Base-by-base conservation (phyloP, 2,888 invertebrate species). In the Leptinotarsa juncta region DNA sequence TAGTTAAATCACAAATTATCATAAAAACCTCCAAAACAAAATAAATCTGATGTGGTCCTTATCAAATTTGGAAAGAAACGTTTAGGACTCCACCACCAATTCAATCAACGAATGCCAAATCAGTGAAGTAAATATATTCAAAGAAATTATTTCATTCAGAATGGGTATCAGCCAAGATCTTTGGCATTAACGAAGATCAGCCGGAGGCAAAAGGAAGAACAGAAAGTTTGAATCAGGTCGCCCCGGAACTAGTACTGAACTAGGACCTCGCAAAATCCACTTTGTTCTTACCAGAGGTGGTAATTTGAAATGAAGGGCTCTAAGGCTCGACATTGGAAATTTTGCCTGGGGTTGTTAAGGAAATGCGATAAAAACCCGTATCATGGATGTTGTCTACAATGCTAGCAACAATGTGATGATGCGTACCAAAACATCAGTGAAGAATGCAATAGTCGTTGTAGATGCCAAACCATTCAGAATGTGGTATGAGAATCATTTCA, bases 141-240 rank as follows among this genome's bases (percentile, higher is more conserved):
- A 32, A 32, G 5, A 5, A 32, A 32, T 90, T 91, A 69, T 91
- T 23, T 78, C 77, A 90, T 89, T 88, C 87, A 91, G 91, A 89
- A 93, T 93, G 93, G 99, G 99, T 97, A 99, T 99, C 89, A 98
- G 98, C 88, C 94, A 98, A 87, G 99, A 99, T 91, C 97, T 97
- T 90, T 97, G 97, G 96, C 99, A 99, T 92, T 99, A 99, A 91
- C 92, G 99, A 87, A 93, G 99, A 89, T 95, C 97, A 87, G 99
- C 99, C 83, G 99, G 99, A 88, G 99, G 99, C 85, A 99, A 99
- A 90, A 94, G 98, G 88, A 99, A 99, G 95, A 99, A 99, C 96
- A 96, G 99, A 94, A 99, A 99, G 3, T 23, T 23, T 23, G 23
- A 3, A 23, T 23, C 3, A 23, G 23, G 23, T 23, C 23, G 23